Base-by-base conservation (phyloP, 2,113 vertebrate species). In the Sciurus niger region DNA sequence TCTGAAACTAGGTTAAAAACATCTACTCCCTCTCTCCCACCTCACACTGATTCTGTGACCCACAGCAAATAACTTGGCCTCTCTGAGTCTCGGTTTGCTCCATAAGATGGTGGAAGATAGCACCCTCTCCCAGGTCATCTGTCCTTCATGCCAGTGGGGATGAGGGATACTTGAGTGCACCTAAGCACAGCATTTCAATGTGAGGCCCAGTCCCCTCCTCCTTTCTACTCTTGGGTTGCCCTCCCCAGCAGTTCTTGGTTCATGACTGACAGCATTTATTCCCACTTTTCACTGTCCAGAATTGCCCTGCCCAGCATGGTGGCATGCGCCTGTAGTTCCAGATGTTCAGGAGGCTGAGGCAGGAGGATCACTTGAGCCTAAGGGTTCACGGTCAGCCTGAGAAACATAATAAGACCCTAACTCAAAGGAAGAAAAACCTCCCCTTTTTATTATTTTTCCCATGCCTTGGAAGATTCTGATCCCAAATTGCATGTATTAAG, bases 391-490 rank as follows among this genome's bases (percentile, higher is more conserved):
- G 9, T 51, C 83, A 70, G 34, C 17, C 74, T 79, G 24, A 40
- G 84, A 40, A 65, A 73, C 34, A 73, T 11, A 34, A 37, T 37
- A 20, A 93, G 65, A 40, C 53, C n/a, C 40, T 73, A 18, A 74
- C n/a, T 83, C 34, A 73, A 40, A 82, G 22, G 68, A 40, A 43
- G 2, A 20, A 40, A 58, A 60, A 63, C 24, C 60, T 11, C 3
- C 34, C 51, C 60, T 84, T 82, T 86, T 95, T 60, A 46, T 82
- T 60, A 79, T 93, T 94, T 93, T 79, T 11, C 86, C 32, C 70
- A 80, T 87, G 84, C 84, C 96, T 96, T 94, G 95, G 89, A 85
- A 83, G 89, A 86, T 89, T 98, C 95, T 94, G 83, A 92, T 95
- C 83, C 92, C 95, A 97, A 94, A 97, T 93, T 96, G 74, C 74